Conservation (phyloP, 37 sponge, comb jelly and placozoan species). For the Ephydatia muelleri region DNA sequence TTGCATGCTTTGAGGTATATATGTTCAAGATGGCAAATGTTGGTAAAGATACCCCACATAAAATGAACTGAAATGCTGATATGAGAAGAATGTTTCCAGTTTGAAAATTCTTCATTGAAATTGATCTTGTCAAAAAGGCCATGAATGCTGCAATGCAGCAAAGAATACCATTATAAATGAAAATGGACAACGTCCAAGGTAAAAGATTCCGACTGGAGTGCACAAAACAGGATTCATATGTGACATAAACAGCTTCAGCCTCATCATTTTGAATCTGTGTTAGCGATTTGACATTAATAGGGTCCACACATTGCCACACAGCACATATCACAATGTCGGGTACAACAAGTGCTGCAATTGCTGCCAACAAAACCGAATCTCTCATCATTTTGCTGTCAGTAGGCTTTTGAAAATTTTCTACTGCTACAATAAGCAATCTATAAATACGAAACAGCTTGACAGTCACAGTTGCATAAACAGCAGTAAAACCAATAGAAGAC, state of each 20-base stretch:
- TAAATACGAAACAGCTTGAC: not conserved
- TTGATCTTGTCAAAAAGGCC: not conserved
- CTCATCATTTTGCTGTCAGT: not conserved
- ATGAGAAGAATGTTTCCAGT: not conserved
- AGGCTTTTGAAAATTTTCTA: not conserved
- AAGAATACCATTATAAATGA: not conserved
- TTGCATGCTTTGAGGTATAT: not conserved
- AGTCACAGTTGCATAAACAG: not conserved
- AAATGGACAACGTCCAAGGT: not conserved
- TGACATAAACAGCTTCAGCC: not conserved
- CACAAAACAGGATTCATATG: not conserved
- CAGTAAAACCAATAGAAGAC: not conserved
- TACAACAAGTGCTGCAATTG: not conserved
- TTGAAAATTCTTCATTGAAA: not conserved
- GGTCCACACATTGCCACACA: not conserved
- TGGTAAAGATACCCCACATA: not conserved
- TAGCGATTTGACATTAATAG: not conserved
- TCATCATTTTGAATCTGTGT: not conserved
- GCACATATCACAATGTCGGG: not conserved
- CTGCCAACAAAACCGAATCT: not conserved
- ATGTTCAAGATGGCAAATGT: not conserved
- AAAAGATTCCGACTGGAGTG: not conserved
- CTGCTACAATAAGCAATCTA: not conserved
- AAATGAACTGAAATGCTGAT: not conserved
- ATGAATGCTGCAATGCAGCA: not conserved